These are phyloP conservation scores for Formica aserva DNA, from an alignment of 2,888 invertebrate species.

Conservation along the genomic window DNA sequence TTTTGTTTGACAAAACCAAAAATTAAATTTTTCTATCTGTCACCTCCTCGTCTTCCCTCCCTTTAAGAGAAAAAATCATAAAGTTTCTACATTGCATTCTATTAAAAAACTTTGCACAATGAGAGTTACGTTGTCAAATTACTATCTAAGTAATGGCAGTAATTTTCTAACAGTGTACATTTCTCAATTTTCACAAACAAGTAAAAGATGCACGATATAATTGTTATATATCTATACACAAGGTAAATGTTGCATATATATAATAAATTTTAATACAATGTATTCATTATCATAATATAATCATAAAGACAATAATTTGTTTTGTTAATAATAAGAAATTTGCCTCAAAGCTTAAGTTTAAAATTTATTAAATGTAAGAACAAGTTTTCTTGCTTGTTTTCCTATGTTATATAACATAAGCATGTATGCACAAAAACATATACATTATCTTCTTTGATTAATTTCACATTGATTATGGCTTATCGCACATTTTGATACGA, in stretches of 20 bases:
- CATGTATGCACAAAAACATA: conserved; percentile 5
- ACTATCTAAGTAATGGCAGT: conserved; percentile 42
- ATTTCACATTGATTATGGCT: conserved; percentile 5
- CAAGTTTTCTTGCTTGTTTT: neutral
- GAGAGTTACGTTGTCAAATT: conserved; percentile 17
- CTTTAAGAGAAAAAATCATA: neutral
- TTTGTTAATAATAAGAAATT: conserved; percentile 8
- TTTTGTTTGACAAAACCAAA: conserved; percentile 17
- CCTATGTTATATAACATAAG: neutral
- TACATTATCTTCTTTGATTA: conserved; percentile 15
- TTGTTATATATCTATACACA: conserved; percentile 59
- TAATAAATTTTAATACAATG: conserved; percentile 53
- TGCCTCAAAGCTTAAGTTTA: conserved; percentile 5
- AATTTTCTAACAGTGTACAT: conserved; percentile 15
- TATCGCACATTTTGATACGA: conserved; percentile 26
- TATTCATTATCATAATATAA: conserved; percentile 31
- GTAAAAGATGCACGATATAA: neutral
- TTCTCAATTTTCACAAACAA: conserved; percentile 6
- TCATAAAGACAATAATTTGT: neutral
- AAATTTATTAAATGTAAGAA: conserved; percentile 18
- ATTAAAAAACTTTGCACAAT: conserved; percentile 21
- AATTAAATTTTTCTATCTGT: neutral
- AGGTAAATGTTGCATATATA: conserved; percentile 63
- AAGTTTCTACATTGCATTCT: neutral
- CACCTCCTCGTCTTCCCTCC: neutral